Evolutionary conservation across 2,797 vertebrate species (phyloP).

Genomic region (Sarcophilus harrisii): DNA sequence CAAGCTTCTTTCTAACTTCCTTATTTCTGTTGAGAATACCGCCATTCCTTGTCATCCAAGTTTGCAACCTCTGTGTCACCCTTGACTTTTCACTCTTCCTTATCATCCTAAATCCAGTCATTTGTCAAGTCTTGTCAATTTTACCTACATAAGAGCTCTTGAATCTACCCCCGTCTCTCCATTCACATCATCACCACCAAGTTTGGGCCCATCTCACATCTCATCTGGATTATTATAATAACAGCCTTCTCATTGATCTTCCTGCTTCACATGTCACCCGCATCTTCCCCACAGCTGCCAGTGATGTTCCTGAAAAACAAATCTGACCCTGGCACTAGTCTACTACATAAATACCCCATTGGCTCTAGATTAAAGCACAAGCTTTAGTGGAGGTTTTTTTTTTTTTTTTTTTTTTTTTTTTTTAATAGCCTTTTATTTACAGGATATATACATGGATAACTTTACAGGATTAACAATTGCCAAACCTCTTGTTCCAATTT

Average conservation of each 20-base stretch:
- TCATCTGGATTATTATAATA: neutral
- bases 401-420: too few species aligned
- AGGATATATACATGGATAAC: too few species aligned
- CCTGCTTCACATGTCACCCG: neutral
- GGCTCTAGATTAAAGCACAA: neutral
- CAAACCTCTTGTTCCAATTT: too few species aligned
- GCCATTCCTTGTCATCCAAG: neutral
- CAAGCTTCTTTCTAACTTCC: neutral
- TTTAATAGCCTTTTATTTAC: too few species aligned
- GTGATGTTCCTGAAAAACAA: neutral
- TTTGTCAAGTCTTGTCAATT: neutral
- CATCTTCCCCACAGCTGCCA: neutral
- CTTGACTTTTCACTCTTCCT: neutral
- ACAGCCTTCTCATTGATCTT: neutral
- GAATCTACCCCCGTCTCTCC: neutral
- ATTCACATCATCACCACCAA: neutral
- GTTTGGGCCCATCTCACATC: neutral
- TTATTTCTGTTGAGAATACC: neutral
- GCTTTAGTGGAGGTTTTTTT: neutral
- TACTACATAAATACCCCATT: neutral
- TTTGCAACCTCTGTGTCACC: neutral
- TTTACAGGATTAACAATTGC: too few species aligned
- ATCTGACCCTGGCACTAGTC: neutral
- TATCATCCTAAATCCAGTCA: neutral
- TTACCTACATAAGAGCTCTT: neutral